Evolutionary conservation across 1,140 invertebrate genomes (phyloP), one percentile per base, ranked within the genome.

Genomic region (Hylaeus anthracinus): DNA sequence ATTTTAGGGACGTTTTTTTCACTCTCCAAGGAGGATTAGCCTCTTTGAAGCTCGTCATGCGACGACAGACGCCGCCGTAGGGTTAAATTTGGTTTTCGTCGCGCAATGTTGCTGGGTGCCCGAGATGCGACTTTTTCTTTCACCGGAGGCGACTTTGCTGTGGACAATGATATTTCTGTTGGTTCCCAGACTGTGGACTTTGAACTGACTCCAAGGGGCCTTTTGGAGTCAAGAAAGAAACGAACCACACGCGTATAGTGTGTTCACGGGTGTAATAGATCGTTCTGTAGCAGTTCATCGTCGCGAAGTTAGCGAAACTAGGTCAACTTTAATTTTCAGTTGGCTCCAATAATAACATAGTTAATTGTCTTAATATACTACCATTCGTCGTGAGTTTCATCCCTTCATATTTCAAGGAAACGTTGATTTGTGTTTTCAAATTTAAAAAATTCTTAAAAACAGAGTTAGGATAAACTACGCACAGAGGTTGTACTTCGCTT

Each of bases 91-190:
- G 77, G 51, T 63, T 39, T 41, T 48, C 51, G n/a, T 37, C 45
- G 58, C 3, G 15, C 12, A n/a, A 64, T 39, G 63, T 56, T n/a
- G 43, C 51, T 26, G 37, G 15, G 53, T 39, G 69, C 12, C 5
- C 2, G 37, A 1, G 12, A 5, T 8, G 15, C 15, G 5, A 48
- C 15, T 12, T 72, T n/a, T 9, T 12, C 12, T 43, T 8, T 43
- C 5, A 1, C 5, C 1, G 26, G 14, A 48, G 64, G 41, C n/a
- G 39, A 43, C 64, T 67, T 58, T 43, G 9, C 5, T 3, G 48
- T 14, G 58, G 55, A 79, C 51, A 56, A 79, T 79, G 70, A 73
- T 65, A 79, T 79, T 79, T 79, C 39, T 79, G 77, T 73, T 79
- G n/a, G 71, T 56, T 56, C 69, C 51, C 51, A 43, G 70, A 37